Base-by-base conservation (phyloP, 35 echinoderm and acorn worm species). In the Eucidaris tribuloides region DNA sequence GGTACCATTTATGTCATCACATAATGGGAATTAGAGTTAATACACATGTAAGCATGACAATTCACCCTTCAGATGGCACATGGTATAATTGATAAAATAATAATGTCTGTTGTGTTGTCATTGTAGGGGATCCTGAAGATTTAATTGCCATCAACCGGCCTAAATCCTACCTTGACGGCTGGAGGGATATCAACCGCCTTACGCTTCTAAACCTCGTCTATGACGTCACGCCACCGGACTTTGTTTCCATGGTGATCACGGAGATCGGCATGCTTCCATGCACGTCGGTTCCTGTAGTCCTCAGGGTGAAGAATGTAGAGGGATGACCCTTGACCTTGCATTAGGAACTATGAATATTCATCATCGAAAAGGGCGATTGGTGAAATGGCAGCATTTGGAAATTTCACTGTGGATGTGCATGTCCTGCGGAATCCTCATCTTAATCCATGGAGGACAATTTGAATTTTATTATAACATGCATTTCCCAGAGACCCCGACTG, bases 261-360 rank as follows among this genome's bases (percentile, higher is more conserved):
- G 95, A 98, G 82, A 88, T 98, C 28, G 95, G 95, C 19, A 98
- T 98, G 95, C 62, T 98, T 29, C 95, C 95, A 4, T 98, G 95
- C 65, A 98, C 95, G 3, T 98, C 95, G 0, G 95, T 98, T 45
- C 95, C 95, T 9, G 95, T 98, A 15, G 95, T 98, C 4, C 74
- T 98, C 2, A 80, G 95, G 62, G 91, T 98, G 46, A 98, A 93
- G 62, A 98, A 86, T 61, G 81, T 98, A 31, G 90, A 98, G 65
- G 81, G 89, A 17, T 96, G 81, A 91, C n/a, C n/a, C n/a, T n/a
- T n/a, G n/a, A n/a, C n/a, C n/a, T n/a, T n/a, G n/a, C n/a, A n/a
- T n/a, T 5, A 41, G 45, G 18, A n/a, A n/a, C n/a, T 59, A 18
- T 59, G 56, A 59, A 17, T 20, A 20, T 59, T 20, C 30, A 59